Base-by-base conservation (phyloP, 2,113 vertebrate genomes). In the Oncorhynchus masou region DNA sequence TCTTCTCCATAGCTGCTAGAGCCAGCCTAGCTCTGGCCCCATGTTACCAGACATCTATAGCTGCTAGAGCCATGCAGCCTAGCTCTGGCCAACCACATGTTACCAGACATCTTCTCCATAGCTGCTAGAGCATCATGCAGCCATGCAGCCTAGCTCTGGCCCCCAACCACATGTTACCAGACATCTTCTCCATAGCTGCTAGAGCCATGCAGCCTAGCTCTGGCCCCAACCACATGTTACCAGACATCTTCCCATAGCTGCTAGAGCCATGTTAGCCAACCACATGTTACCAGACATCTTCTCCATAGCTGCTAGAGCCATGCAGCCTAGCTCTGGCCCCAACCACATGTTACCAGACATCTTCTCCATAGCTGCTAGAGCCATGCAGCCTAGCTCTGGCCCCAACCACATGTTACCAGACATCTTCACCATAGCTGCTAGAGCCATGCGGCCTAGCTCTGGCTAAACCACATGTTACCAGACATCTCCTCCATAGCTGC, bases 391-490 rank as follows among this genome's bases (percentile, higher is more conserved):
- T 11, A 51, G 68, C 31, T 8, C 39, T 9, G 39, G 39, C 39
- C 7, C 7, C 0, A 39, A 39, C 39, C 15, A 39, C 15, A 12
- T 24, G 31, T 60, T 85, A 71, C 83, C 88, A 90, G 86, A 88
- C 74, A 29, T 27, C 86, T 75, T 74, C 74, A 79, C 57, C 78
- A 75, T 51, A 76, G 16, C 78, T 85, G 88, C 81, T 79, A 89
- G 79, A 65, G n/a, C 22, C 31, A 34, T n/a, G 3, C 16, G 24
- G 27, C 20, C 68, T 4, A 54, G 68, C 34, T 9, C 39, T 45
- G 39, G 39, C 39, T 11, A 0, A 45, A 45, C 39, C n/a, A 57
- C 16, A 12, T 24, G 34, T 31, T 31, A 31, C 29, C 29, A 31
- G 29, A 31, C 29, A 1, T 31, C 29, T 31, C 5, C 29, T 5